These are phyloP conservation scores for Keiferia lycopersicella DNA, from an alignment of 2,888 invertebrate genomes.

Conservation along the genomic window DNA sequence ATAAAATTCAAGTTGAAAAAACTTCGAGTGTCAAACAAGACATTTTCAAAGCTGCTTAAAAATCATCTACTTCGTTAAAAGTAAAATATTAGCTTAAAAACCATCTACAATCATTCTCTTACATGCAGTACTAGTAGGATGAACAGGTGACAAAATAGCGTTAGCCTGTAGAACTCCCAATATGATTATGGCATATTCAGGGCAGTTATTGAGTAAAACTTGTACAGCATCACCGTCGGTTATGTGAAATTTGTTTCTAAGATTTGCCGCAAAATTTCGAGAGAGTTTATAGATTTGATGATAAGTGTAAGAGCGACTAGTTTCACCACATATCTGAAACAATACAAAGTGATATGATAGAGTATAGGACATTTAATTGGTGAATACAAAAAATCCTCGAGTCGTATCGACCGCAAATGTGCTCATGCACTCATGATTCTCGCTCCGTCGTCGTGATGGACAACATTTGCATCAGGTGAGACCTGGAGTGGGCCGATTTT, in stretches of 20 bases:
- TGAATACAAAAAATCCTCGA: too few relatives aligned
- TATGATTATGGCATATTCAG: constrained; percentile 83
- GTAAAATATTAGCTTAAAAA: too few relatives aligned
- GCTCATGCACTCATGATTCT: too few relatives aligned
- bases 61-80: too few relatives aligned
- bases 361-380: too few relatives aligned
- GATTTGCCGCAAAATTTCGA: constrained; percentile 82
- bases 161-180: constrained; percentile 85
- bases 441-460: too few relatives aligned
- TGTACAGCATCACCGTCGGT: constrained; percentile 83
- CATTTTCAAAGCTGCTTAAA: too few relatives aligned
- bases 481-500: too few relatives aligned
- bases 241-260: constrained; percentile 83
- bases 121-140: constrained; percentile 85
- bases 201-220: constrained; percentile 85
- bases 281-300: constrained; percentile 82
- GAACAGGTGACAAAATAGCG: constrained; percentile 84
- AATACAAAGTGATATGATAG: neutral
- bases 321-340: constrained; percentile 84
- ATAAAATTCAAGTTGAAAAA: neutral
- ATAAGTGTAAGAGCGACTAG: constrained; percentile 85
- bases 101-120: too few relatives aligned
- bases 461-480: too few relatives aligned
- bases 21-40: too few relatives aligned
- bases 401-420: too few relatives aligned